These are phyloP conservation scores for Neotoxoptera formosana DNA, from an alignment of 1,140 invertebrate genomes.

Conservation along the genomic window DNA sequence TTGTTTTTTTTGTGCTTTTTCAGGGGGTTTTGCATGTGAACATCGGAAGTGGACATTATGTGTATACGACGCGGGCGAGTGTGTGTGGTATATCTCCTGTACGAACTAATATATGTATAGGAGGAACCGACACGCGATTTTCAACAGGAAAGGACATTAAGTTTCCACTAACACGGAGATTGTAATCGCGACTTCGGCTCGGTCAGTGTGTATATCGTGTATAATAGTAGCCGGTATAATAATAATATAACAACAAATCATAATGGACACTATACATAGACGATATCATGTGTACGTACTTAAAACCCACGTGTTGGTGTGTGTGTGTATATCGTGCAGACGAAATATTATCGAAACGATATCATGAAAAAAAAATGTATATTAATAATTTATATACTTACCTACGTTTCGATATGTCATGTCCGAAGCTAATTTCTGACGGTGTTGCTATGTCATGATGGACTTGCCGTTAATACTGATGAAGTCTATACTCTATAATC, in stretches of 20 bases:
- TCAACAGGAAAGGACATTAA: conserved; percentile 57
- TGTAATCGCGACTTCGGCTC: conserved; percentile 17
- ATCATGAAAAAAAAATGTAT: not conserved
- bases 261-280: conserved; percentile 22
- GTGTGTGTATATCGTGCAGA: conserved; percentile 21
- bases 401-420: not conserved
- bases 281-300: conserved; percentile 4
- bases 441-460: not conserved
- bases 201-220: conserved; percentile 32
- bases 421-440: not conserved
- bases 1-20: not conserved
- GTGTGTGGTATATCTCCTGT: not conserved
- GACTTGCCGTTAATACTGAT: not conserved
- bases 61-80: not conserved
- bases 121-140: conserved; percentile 56
- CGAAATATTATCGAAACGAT: not conserved
- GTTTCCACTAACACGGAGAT: conserved; percentile 52
- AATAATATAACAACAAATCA: conserved; percentile 45
- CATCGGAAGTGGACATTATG: conserved; percentile 55
- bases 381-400: conserved; percentile 45
- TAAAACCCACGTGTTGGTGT: not conserved
- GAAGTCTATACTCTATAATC: not conserved
- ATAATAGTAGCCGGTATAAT: not conserved
- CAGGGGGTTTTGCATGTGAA: conserved; percentile 37
- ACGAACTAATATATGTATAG: conserved; percentile 41